Conservation (phyloP, 2,797 vertebrate species). For the Ispidina lecontei region DNA sequence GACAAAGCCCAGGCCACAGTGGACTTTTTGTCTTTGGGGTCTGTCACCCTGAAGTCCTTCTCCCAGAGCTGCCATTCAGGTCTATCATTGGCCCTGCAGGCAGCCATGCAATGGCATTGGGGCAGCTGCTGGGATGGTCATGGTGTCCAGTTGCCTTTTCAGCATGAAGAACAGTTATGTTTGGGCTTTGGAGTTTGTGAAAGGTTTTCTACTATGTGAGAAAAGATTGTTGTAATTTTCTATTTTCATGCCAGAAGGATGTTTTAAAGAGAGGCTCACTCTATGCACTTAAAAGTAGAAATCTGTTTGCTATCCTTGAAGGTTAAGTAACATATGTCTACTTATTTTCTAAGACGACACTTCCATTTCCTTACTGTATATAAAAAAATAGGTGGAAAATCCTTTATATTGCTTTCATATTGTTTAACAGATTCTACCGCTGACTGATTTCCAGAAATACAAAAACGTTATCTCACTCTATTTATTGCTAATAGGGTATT, state of each 20-base stretch:
- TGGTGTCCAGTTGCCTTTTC: neutral
- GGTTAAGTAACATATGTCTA: neutral
- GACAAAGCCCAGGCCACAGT: neutral
- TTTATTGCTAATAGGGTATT: neutral
- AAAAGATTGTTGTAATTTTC: neutral
- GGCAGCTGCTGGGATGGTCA: neutral
- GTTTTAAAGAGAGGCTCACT: neutral
- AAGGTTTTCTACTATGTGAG: neutral
- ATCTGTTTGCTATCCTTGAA: neutral
- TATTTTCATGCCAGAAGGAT: neutral
- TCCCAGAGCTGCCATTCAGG: neutral
- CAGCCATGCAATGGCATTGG: neutral
- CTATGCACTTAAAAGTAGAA: neutral
- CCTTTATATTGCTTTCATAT: neutral
- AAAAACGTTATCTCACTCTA: neutral
- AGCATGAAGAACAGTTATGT: neutral
- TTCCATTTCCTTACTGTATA: neutral
- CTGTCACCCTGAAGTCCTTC: fast-evolving
- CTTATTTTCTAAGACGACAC: neutral
- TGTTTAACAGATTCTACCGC: neutral
- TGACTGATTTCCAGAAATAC: neutral
- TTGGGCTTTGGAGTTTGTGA: neutral
- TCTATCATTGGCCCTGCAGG: neutral
- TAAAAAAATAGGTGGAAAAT: neutral
- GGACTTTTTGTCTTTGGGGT: neutral